Percentiles rank a stretch among this genome's conserved stretches.
These are phyloP conservation scores for Apostichopus japonicus DNA, from an alignment of 35 echinoderm and acorn worm species.

Conservation along the genomic window DNA sequence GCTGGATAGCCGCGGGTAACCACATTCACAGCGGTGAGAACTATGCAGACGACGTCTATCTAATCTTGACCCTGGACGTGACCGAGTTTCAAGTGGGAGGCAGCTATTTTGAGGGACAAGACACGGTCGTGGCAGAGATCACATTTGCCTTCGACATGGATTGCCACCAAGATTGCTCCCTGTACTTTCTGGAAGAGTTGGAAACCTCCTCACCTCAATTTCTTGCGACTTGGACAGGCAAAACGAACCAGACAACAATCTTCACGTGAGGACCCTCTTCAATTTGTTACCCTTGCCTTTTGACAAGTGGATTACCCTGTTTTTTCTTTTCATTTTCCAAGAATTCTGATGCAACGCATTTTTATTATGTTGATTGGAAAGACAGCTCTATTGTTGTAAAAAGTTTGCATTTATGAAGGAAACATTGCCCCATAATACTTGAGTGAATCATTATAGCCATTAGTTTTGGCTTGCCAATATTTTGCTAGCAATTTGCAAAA, in stretches of 20 bases:
- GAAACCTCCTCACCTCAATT: constrained; percentile 53
- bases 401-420: no score
- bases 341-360: no score
- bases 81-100: constrained; percentile 63
- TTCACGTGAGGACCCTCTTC: constrained; percentile 46
- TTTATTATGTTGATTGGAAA: no score
- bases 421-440: no score
- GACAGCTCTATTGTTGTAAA: no score
- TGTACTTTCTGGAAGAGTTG: constrained; percentile 87
- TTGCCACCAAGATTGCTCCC: constrained; percentile 71
- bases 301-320: no score
- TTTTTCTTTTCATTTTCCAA: no score
- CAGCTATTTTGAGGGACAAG: constrained; percentile 79
- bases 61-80: constrained; percentile 69
- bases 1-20: constrained; percentile 74
- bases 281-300: background rate
- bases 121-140: constrained; percentile 64
- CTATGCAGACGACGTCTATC: constrained; percentile 88
- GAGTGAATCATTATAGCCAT: no score
- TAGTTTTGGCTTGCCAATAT: no score
- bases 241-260: constrained; percentile 27
- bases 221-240: constrained; percentile 75
- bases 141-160: constrained; percentile 84
- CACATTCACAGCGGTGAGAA: constrained; percentile 87
- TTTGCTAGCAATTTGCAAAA: no score